These are phyloP conservation scores for Zaprionus ghesquierei DNA, from an alignment of 1,140 invertebrate species.

Conservation along the genomic window DNA sequence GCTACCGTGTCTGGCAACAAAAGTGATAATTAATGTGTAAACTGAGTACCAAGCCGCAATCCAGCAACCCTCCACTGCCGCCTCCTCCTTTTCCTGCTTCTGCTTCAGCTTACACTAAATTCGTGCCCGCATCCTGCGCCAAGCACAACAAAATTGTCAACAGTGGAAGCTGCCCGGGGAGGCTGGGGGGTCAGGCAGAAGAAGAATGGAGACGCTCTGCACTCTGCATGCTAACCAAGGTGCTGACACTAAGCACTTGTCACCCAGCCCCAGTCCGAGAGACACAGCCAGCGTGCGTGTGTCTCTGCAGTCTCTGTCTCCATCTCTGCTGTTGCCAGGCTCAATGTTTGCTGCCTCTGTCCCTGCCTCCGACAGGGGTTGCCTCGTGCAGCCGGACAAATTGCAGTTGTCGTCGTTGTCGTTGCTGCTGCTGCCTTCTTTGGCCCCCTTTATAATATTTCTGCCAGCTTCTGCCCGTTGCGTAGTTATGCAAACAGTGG, in stretches of 20 bases:
- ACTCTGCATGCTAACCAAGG: constrained; percentile 73
- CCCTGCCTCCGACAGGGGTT: constrained; percentile 1
- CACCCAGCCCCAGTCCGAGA: constrained; percentile 47
- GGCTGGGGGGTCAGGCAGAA: not conserved
- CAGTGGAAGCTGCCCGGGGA: constrained; percentile 16
- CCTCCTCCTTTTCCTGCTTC: not conserved
- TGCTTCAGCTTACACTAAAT: not conserved
- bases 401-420: constrained; percentile 72
- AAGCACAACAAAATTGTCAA: constrained; percentile 65
- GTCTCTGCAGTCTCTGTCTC: constrained; percentile 26
- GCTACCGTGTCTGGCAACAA: constrained; percentile 55
- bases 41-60: constrained; percentile 43
- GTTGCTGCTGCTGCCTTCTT: constrained; percentile 51
- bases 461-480: constrained; percentile 41
- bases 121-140: constrained; percentile 25
- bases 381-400: constrained; percentile 70
- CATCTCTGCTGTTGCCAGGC: not conserved
- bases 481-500: constrained; percentile 78
- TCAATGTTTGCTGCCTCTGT: constrained; percentile 17
- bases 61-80: no score
- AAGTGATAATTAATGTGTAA: constrained; percentile 81
- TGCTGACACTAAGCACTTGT: constrained; percentile 80
- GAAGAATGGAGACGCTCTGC: constrained; percentile 6
- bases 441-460: constrained; percentile 41
- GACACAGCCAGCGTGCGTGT: constrained; percentile 50